Evolutionary conservation across 2,888 invertebrate species (phyloP), one percentile per base, ranked within the genome.

Genomic region (Conus canariensis): DNA sequence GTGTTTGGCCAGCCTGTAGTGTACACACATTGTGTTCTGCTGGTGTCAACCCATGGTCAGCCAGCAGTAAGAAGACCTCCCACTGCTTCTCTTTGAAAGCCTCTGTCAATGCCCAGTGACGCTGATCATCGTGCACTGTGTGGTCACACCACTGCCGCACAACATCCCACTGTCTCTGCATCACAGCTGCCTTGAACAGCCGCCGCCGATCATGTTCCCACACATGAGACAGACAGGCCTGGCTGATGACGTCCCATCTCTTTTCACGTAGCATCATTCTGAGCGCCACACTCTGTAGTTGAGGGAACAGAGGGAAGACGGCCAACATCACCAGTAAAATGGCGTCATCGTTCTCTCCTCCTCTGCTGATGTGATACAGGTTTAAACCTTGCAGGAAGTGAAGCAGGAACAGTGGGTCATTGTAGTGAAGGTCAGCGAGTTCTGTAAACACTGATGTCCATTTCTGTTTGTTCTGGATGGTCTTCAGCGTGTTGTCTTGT

Each of bases 171-270:
- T 87, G 30, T 67, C 70, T 87, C 87, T 87, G 87, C 70, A 60
- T 25, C 67, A 87, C 87, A 45, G 87, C 87, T 19, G 87, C 87
- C 87, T 67, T 64, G 87, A 87, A 87, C 87, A 87, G 25, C 70
- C n/a, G 70, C 8, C 87, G 67, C 45, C 87, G 87, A 22, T 60
- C 60, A 25, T 25, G 60, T 56, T 60, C 70, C 30, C 45, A 64
- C 70, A 87, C 67, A 16, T 85, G 85, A 60, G 85, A 85, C 85
- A 85, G 85, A 58, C 60, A 25, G 14, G 60, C 58, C 70, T 30
- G 56, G 12, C 22, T 64, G 70, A 70, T 19, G 87, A 64, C 45
- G 70, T 45, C 60, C 85, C 85, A 85, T 60, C 60, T 85, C 85
- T 85, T 85, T 25, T 85, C 25, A n/a, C n/a, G 60, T 25, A 85